Conservation (phyloP, 2,888 invertebrate genomes). For the Apeira syringaria region DNA sequence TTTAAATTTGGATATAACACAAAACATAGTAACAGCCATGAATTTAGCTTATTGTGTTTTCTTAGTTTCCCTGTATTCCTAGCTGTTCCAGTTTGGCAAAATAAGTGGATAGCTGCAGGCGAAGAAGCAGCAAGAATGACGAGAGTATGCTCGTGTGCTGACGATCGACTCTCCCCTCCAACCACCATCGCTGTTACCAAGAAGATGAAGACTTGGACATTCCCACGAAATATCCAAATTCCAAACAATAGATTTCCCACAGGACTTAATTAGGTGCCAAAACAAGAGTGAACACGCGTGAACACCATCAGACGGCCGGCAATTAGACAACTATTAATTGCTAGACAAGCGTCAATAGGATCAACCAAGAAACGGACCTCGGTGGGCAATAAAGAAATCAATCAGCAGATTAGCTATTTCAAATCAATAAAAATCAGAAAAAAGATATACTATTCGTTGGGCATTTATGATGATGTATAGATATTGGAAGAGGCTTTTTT, state of each 20-base stretch:
- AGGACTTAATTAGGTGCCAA: slow-evolving; percentile 77
- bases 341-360: slow-evolving; percentile 71
- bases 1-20: too few relatives aligned
- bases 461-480: slow-evolving; percentile 44
- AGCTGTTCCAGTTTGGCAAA: too few relatives aligned
- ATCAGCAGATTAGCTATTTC: slow-evolving; percentile 81
- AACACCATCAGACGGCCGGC: slow-evolving; percentile 70
- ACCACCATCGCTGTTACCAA: too few relatives aligned
- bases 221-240: slow-evolving; percentile 38
- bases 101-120: too few relatives aligned
- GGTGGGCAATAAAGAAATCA: slow-evolving; percentile 80
- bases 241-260: slow-evolving; percentile 57
- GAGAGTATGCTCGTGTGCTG: too few relatives aligned
- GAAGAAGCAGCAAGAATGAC: too few relatives aligned
- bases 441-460: slow-evolving; percentile 62
- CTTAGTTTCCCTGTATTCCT: too few relatives aligned
- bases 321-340: slow-evolving; percentile 72
- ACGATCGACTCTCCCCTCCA: too few relatives aligned
- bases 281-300: slow-evolving; percentile 70
- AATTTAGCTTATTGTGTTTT: too few relatives aligned
- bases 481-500: slow-evolving; percentile 45
- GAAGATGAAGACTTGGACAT: slow-evolving; percentile 23
- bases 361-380: slow-evolving; percentile 64
- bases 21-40: too few relatives aligned
- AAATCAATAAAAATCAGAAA: slow-evolving; percentile 81